Evolutionary conservation across 2,888 invertebrate species (phyloP).

Genomic region (Lithophane semibrunnea): DNA sequence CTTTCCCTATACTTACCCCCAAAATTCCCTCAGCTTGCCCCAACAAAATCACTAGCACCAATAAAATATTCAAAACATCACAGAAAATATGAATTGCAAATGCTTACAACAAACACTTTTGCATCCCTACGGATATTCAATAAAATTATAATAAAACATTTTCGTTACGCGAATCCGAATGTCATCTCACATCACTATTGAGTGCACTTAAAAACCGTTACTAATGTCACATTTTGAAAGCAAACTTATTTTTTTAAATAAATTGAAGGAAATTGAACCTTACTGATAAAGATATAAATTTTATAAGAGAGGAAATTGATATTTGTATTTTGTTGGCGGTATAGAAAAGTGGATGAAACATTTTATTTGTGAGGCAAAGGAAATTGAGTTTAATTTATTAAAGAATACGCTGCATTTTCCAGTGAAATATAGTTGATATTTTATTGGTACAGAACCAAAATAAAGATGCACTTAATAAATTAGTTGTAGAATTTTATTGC

Average conservation of each 20-base stretch:
- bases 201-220: conserved; percentile 80
- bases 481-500: accelerated
- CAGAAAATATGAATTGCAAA: conserved; percentile 67
- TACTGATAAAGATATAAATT: accelerated
- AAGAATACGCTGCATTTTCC: background rate
- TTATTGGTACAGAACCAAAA: background rate
- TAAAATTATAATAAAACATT: conserved; percentile 57
- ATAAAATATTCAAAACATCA: conserved; percentile 52
- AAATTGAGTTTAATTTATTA: background rate
- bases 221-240: conserved; percentile 67
- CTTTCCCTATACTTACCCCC: background rate
- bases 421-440: background rate
- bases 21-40: conserved; percentile 1
- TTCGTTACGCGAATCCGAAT: conserved; percentile 62
- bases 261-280: conserved; percentile 54
- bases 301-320: background rate
- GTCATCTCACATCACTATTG: conserved; percentile 64
- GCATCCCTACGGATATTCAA: conserved; percentile 46
- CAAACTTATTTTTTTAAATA: conserved; percentile 24
- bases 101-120: conserved; percentile 53
- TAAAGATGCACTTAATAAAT: background rate
- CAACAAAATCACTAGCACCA: conserved; percentile 21
- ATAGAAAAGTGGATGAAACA: conserved; percentile 9
- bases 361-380: background rate
- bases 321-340: conserved; percentile 12